Percentiles rank a stretch among this genome's conserved stretches.
Conservation (phyloP, 2,888 invertebrate genomes). For the Malachius bipustulatus region DNA sequence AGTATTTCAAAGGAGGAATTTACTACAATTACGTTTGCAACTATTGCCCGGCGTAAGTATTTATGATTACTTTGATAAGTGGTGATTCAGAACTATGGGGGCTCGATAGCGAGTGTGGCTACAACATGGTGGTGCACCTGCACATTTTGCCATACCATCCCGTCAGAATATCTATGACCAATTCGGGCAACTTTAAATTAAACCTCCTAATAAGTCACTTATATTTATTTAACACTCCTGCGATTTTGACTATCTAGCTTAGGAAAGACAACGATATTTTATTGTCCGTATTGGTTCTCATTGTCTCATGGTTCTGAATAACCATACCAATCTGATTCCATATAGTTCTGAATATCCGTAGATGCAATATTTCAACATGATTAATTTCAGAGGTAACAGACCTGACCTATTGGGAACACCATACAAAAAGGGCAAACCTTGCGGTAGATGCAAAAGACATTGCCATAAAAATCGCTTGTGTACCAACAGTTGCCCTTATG, state of each 20-base stretch:
- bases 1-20: conserved; percentile 41
- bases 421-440: conserved; percentile 53
- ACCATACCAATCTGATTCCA: too few relatives aligned
- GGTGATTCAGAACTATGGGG: conserved; percentile 1
- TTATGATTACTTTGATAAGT: background rate
- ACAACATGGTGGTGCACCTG: background rate
- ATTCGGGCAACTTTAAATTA: too few relatives aligned
- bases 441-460: conserved; percentile 50
- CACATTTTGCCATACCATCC: too few relatives aligned
- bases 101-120: too few relatives aligned
- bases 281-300: too few relatives aligned
- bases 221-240: too few relatives aligned
- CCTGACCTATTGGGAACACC: conserved; percentile 50
- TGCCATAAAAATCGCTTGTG: conserved; percentile 58
- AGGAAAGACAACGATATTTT: too few relatives aligned
- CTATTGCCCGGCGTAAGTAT: conserved; percentile 71
- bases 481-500: conserved; percentile 56
- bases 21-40: conserved; percentile 76
- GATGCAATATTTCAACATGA: conserved; percentile 1
- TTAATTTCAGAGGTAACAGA: conserved; percentile 54
- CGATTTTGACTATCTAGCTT: too few relatives aligned
- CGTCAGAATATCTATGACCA: too few relatives aligned
- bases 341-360: too few relatives aligned
- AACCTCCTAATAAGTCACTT: too few relatives aligned
- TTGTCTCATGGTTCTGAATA: too few relatives aligned